phyloP scores from a whole-genome alignment of 2,113 vertebrate species.

The Tetraodon nigroviridis region DNA sequence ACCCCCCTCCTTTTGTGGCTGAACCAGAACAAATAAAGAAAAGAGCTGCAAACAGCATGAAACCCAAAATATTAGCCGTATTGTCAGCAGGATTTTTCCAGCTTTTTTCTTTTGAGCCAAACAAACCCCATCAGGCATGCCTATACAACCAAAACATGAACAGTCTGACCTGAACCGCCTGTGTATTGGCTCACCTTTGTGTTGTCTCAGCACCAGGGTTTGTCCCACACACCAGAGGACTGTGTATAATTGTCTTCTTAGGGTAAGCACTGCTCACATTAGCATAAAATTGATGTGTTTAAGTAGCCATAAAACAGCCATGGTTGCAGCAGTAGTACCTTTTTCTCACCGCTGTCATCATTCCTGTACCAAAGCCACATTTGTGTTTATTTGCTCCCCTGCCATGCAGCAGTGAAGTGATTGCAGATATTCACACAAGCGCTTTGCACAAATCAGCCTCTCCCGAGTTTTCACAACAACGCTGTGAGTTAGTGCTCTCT shows the following conservation, averaged over 20 bases:
- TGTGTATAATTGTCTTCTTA: constrained; percentile 63
- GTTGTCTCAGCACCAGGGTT: no score
- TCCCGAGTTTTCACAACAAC: constrained; percentile 66
- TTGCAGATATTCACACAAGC: constrained; percentile 20
- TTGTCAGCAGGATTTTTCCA: neutral
- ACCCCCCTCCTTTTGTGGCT: neutral
- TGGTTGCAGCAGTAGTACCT: constrained; percentile 31
- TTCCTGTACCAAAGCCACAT: constrained; percentile 18
- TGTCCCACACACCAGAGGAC: constrained; percentile 25
- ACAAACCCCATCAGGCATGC: no score
- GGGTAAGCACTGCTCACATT: constrained; percentile 70
- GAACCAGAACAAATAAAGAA: no score
- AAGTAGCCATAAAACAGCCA: constrained; percentile 72
- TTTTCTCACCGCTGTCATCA: constrained; percentile 34
- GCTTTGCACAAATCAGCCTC: constrained; percentile 25
- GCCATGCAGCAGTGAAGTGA: constrained; percentile 8
- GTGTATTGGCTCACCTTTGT: no score
- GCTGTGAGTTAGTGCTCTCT: constrained; percentile 67
- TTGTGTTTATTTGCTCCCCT: neutral
- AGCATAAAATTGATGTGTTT: constrained; percentile 76
- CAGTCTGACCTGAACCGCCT: no score
- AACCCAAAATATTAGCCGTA: no score
- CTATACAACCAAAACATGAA: no score
- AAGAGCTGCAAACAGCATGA: no score
- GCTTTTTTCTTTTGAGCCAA: neutral